Evolutionary conservation across 2,797 vertebrate species (phyloP).

Genomic region (Onychomys torridus): DNA sequence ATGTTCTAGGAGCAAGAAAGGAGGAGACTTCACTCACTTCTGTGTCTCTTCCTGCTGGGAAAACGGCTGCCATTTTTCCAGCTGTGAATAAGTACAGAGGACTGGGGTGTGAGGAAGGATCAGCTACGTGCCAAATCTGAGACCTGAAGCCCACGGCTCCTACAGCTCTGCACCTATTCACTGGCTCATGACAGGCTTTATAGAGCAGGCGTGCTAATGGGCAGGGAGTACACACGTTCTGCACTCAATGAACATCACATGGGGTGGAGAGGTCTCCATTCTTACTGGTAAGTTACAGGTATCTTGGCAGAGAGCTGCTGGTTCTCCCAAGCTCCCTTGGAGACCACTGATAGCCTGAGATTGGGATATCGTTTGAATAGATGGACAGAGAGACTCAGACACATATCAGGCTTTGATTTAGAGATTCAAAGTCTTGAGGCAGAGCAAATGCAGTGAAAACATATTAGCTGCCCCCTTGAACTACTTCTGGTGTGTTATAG

Average conservation of each 20-base stretch:
- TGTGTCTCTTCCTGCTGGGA: background rate
- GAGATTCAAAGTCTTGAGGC: background rate
- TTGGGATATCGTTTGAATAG: background rate
- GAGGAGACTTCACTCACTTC: background rate
- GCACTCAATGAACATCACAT: rapidly evolving
- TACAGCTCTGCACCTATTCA: background rate
- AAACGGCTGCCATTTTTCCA: background rate
- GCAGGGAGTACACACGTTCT: rapidly evolving
- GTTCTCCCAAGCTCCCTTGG: background rate
- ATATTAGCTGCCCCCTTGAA: background rate
- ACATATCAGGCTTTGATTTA: rapidly evolving
- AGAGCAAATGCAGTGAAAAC: rapidly evolving
- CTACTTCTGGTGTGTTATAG: background rate
- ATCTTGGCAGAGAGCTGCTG: background rate
- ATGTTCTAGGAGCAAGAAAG: background rate
- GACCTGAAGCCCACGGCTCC: too few species aligned
- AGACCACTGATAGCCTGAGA: background rate
- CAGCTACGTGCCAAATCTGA: rapidly evolving
- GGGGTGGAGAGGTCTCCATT: background rate
- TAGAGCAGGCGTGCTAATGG: too few species aligned
- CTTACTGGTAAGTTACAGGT: too few species aligned
- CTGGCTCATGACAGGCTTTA: too few species aligned
- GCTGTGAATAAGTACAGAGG: background rate
- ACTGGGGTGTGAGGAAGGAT: rapidly evolving
- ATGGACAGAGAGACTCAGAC: background rate